Conservation (phyloP, 2,888 invertebrate genomes). For the Eudemis profundana region DNA sequence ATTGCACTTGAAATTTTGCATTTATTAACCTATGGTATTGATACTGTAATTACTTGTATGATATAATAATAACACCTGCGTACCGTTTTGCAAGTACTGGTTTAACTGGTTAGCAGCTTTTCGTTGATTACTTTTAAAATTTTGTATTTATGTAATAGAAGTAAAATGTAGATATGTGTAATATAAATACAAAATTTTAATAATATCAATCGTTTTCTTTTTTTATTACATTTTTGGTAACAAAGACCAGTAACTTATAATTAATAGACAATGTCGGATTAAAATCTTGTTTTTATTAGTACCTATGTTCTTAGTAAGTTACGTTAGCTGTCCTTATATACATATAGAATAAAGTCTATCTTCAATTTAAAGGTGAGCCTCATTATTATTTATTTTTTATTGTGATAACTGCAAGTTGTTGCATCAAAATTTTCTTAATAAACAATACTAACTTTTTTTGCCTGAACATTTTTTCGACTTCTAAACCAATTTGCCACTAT, state of each 20-base stretch:
- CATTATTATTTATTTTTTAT: constrained; percentile 81
- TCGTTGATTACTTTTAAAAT: constrained; percentile 84
- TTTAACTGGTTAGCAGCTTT: constrained; percentile 84
- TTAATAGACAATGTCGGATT: constrained; percentile 75
- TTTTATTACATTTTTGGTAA: constrained; percentile 79
- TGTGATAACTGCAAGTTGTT: constrained; percentile 82
- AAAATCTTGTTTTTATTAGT: constrained; percentile 81
- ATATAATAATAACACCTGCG: constrained; percentile 82
- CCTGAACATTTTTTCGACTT: constrained; percentile 72
- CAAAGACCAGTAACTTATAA: constrained; percentile 77
- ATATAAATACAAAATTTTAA: constrained; percentile 86
- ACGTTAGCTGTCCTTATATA: constrained; percentile 76
- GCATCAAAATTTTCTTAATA: constrained; percentile 81
- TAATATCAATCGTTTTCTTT: constrained; percentile 78
- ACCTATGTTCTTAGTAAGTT: constrained; percentile 61
- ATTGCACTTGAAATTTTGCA: constrained; percentile 86
- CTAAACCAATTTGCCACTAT: constrained; percentile 44
- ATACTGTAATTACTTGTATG: constrained; percentile 86
- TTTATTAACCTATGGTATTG: constrained; percentile 86
- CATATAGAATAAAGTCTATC: constrained; percentile 75
- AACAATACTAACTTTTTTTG: constrained; percentile 82
- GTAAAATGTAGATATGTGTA: constrained; percentile 85
- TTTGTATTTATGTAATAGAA: constrained; percentile 86
- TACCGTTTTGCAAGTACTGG: constrained; percentile 82
- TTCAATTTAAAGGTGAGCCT: constrained; percentile 74